Conservation (phyloP, 2,797 vertebrate species). For the Sebastes nivosus region DNA sequence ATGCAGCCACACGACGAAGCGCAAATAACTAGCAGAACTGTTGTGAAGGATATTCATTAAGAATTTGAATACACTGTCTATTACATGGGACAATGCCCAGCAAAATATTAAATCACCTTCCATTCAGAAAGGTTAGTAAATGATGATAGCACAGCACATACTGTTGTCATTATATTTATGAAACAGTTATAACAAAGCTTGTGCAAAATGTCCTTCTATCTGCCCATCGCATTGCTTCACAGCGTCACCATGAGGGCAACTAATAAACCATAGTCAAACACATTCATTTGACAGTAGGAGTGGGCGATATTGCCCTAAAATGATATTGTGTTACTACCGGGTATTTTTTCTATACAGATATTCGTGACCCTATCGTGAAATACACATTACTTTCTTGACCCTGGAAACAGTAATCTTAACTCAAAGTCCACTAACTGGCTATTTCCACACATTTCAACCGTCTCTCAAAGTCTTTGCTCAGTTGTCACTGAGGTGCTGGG, state of each 20-base stretch:
- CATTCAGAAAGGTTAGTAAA: background rate
- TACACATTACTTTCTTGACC: background rate
- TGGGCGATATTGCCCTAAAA: background rate
- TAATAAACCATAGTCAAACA: background rate
- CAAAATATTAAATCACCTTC: background rate
- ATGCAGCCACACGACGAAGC: slow-evolving; percentile 27
- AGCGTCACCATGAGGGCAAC: background rate
- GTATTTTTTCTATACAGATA: background rate
- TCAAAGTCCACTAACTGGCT: background rate
- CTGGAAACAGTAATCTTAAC: background rate
- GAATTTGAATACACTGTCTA: background rate
- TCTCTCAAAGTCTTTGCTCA: background rate
- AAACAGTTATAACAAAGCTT: background rate
- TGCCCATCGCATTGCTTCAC: background rate
- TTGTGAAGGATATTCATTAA: background rate
- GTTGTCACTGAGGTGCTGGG: background rate
- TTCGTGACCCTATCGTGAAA: background rate
- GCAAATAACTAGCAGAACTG: slow-evolving; percentile 30
- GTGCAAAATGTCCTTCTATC: background rate
- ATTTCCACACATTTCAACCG: background rate
- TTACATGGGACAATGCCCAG: background rate
- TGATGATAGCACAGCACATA: background rate
- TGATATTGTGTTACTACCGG: background rate
- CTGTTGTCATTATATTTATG: background rate
- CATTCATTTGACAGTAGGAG: background rate